Percentiles rank a stretch among this genome's conserved stretches.
phyloP scores from a whole-genome alignment of 2,113 vertebrate species.

The Macquaria ambigua region DNA sequence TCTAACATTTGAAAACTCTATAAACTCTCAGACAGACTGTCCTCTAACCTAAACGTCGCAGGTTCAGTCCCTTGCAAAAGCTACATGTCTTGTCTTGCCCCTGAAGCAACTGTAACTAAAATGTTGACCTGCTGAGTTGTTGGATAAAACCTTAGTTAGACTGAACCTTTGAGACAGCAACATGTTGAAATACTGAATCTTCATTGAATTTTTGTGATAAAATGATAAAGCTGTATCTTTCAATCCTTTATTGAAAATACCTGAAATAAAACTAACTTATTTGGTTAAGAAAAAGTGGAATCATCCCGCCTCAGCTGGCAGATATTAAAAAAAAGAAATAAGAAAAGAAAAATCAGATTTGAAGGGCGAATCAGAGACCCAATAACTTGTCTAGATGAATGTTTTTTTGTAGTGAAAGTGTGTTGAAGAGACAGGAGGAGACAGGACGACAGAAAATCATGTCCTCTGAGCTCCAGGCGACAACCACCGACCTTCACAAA shows the following conservation, averaged over 20 bases:
- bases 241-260: not conserved
- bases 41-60: too few relatives aligned
- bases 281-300: not conserved
- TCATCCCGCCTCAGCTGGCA: not conserved
- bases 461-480: conserved; percentile 13
- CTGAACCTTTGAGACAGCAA: too few relatives aligned
- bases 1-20: too few relatives aligned
- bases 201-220: not conserved
- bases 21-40: too few relatives aligned
- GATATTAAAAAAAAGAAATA: too few relatives aligned
- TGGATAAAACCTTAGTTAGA: too few relatives aligned
- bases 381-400: not conserved
- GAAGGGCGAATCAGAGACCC: not conserved
- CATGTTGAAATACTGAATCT: too few relatives aligned
- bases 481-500: conserved; percentile 33
- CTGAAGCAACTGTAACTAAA: too few relatives aligned
- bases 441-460: conserved; percentile 24
- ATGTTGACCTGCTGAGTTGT: too few relatives aligned
- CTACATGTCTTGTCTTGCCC: too few relatives aligned
- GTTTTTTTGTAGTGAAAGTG: not conserved
- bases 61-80: too few relatives aligned
- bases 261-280: not conserved
- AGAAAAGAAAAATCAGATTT: not conserved
- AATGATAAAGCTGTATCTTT: too few relatives aligned
- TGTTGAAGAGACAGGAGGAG: not conserved